Evolutionary conservation across 2,888 invertebrate species (phyloP).

Genomic region (Rhagium mordax): DNA sequence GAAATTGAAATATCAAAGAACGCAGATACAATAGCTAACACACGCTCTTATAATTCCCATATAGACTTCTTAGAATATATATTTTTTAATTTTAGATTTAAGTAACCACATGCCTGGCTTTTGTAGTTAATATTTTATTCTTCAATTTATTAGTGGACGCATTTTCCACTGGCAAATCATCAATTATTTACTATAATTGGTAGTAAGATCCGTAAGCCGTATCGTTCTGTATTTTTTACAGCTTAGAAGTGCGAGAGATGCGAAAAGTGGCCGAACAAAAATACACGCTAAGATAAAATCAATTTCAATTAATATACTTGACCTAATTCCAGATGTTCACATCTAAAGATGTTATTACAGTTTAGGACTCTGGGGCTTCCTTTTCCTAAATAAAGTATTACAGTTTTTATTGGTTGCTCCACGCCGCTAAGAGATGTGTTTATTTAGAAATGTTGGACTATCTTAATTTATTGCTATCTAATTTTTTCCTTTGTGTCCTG

Average conservation of each 20-base stretch:
- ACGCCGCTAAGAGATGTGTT: background rate
- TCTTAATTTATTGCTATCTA: background rate
- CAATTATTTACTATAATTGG: background rate
- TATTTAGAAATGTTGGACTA: background rate
- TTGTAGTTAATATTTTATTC: no score
- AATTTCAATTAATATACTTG: slow-evolving; percentile 18
- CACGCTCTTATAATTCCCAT: no score
- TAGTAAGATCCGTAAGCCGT: background rate
- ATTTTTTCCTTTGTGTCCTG: no score
- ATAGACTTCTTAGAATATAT: no score
- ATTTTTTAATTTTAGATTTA: no score
- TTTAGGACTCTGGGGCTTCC: background rate
- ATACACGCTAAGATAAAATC: slow-evolving; percentile 14
- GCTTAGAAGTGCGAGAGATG: background rate
- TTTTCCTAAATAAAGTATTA: slow-evolving; percentile 10
- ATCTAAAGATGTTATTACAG: slow-evolving; percentile 5
- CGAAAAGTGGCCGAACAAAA: slow-evolving; percentile 6
- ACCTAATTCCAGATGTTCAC: slow-evolving; percentile 16
- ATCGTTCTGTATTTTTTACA: background rate
- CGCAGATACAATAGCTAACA: no score
- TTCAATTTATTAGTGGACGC: no score
- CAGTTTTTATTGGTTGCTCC: background rate
- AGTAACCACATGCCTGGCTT: no score
- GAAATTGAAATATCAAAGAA: no score
- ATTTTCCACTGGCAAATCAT: background rate